phyloP scores from a whole-genome alignment of 2,797 vertebrate species.

The Silurus lanzhouensis region DNA sequence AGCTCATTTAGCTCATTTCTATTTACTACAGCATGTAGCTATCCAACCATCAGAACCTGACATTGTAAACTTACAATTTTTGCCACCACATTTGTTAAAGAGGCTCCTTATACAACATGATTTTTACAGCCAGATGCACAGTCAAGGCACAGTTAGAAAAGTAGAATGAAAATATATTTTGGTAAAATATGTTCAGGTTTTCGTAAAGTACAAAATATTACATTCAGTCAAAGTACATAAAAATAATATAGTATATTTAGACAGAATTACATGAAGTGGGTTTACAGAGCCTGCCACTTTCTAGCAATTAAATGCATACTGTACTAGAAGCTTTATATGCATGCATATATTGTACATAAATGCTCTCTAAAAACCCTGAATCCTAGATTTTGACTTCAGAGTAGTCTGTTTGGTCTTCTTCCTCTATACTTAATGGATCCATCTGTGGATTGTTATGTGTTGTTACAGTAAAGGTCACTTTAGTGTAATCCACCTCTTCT shows the following conservation, averaged over 20 bases:
- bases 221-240: not conserved
- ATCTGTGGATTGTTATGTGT: slow-evolving; percentile 11
- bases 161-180: not conserved
- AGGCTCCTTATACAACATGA: not conserved
- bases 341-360: not conserved
- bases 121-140: not conserved
- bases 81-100: not conserved
- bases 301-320: not conserved
- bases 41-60: not conserved
- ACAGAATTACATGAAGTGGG: not conserved
- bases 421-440: slow-evolving; percentile 28
- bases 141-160: not conserved
- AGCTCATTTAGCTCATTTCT: too few relatives aligned
- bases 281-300: not conserved
- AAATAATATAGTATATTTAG: not conserved
- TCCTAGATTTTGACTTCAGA: slow-evolving; percentile 30
- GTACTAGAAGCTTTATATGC: not conserved
- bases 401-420: slow-evolving; percentile 36
- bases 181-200: not conserved
- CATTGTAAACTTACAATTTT: not conserved
- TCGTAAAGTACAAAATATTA: not conserved
- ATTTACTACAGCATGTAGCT: too few relatives aligned
- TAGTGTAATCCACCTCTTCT: slow-evolving; percentile 45
- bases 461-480: slow-evolving; percentile 16
- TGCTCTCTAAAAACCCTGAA: not conserved